These are phyloP conservation scores for Tinamus major DNA, from an alignment of 2,797 vertebrate genomes.

Conservation along the genomic window DNA sequence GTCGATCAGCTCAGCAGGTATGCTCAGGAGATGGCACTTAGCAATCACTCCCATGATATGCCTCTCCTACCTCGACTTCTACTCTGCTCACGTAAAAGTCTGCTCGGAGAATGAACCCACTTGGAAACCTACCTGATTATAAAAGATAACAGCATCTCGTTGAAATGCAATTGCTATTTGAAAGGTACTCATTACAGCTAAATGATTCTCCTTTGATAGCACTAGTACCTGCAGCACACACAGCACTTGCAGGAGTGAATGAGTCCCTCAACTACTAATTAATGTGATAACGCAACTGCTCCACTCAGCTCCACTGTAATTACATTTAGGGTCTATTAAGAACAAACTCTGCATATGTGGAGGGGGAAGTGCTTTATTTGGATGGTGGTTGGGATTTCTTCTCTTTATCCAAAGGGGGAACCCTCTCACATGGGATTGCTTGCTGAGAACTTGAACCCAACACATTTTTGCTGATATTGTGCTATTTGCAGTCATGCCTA, in stretches of 20 bases:
- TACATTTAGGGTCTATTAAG: neutral
- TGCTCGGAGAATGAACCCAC: slow-evolving; percentile 28
- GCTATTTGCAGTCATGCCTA: neutral
- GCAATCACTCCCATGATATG: neutral
- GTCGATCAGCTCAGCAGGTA: neutral
- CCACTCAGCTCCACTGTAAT: slow-evolving; percentile 40
- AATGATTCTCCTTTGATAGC: slow-evolving; percentile 13
- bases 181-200: slow-evolving; percentile 62
- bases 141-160: slow-evolving; percentile 52
- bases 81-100: neutral
- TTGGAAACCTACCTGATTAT: slow-evolving; percentile 21
- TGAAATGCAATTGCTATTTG: slow-evolving; percentile 52
- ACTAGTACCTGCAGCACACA: neutral
- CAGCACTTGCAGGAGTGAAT: neutral
- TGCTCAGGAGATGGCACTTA: neutral
- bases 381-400: neutral
- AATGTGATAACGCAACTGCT: slow-evolving; percentile 15
- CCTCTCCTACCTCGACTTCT: neutral
- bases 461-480: neutral
- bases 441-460: neutral
- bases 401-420: neutral
- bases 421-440: neutral
- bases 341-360: neutral
- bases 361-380: neutral
- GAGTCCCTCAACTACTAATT: slow-evolving; percentile 47